Conservation (phyloP, 2,888 invertebrate species). For the Eurytoma adleriae region DNA sequence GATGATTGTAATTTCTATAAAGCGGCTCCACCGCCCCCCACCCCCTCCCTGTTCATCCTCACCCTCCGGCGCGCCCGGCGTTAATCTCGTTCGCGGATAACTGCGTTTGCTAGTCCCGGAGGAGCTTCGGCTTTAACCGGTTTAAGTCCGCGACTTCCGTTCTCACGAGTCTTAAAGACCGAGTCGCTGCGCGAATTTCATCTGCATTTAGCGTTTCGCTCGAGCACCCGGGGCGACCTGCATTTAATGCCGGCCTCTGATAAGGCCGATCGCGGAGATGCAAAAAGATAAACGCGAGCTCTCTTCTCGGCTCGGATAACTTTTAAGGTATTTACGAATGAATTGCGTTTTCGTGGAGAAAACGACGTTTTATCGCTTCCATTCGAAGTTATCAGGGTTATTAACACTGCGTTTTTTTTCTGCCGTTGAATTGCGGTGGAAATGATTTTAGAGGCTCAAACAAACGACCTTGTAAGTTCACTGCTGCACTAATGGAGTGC, state of each 20-base stretch:
- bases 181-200: constrained; percentile 26
- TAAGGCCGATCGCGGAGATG: constrained; percentile 12
- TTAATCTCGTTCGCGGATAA: constrained; percentile 41
- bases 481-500: no score
- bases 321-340: neutral
- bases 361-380: neutral
- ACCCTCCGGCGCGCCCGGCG: constrained; percentile 4
- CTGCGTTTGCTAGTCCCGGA: constrained; percentile 30
- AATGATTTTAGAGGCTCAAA: no score
- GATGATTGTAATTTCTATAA: constrained; percentile 55
- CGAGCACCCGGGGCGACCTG: neutral
- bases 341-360: no score
- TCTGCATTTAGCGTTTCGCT: constrained; percentile 34
- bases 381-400: no score
- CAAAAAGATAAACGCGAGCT: neutral
- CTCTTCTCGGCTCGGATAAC: neutral
- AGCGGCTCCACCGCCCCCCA: constrained; percentile 1
- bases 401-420: no score
- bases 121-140: constrained; percentile 41
- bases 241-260: constrained; percentile 7
- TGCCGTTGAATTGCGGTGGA: no score
- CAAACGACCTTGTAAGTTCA: no score
- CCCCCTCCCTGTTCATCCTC: neutral
- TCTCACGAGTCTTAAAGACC: constrained; percentile 38
- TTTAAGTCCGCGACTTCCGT: constrained; percentile 46